A percentile compares a stretch with the other conserved stretches of the same genome.
phyloP scores from a whole-genome alignment of 2,797 vertebrate species.

The Notamacropus eugenii region DNA sequence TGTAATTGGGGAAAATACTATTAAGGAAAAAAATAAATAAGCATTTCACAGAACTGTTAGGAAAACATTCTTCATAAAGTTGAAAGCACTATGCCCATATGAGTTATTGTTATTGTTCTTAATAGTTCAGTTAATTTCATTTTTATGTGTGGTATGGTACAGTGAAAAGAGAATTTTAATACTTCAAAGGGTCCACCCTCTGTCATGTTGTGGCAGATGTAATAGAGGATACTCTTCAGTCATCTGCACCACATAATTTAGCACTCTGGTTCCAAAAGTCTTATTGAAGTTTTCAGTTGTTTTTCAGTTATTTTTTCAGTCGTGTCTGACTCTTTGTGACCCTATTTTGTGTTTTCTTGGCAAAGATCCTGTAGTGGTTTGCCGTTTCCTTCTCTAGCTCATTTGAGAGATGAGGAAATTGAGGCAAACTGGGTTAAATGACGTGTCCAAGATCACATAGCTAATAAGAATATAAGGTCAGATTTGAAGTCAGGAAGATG shows the following conservation, averaged over 20 bases:
- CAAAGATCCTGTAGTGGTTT: not conserved
- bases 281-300: not conserved
- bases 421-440: not conserved
- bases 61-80: not conserved
- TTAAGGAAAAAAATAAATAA: not conserved
- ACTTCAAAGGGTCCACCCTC: not conserved
- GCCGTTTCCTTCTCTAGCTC: not conserved
- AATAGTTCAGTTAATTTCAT: not conserved
- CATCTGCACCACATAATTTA: not conserved
- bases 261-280: not conserved
- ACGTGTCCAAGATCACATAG: not conserved
- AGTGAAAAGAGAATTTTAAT: not conserved
- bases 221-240: not conserved
- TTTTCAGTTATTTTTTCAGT: not conserved
- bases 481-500: not conserved
- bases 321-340: not conserved
- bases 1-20: no score
- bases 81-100: not conserved
- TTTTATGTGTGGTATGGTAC: not conserved
- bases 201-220: not conserved
- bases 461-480: not conserved
- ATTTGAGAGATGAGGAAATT: not conserved
- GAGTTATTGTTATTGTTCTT: not conserved
- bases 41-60: not conserved
- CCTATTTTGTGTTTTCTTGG: not conserved